Evolutionary conservation across 1,140 invertebrate species (phyloP).

Genomic region (Wiebesia pumilae): DNA sequence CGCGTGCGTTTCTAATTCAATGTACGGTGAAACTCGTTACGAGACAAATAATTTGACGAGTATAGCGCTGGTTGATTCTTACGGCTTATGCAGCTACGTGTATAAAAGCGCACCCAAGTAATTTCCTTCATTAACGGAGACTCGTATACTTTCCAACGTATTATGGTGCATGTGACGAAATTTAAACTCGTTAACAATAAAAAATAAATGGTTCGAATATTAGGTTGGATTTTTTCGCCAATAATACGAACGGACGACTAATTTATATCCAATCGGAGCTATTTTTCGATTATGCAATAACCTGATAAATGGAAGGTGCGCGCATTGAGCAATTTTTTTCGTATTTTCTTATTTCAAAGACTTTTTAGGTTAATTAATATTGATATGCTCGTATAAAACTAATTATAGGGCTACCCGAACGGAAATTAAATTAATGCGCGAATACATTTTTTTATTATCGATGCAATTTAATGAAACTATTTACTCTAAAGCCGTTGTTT

Average conservation of each 20-base stretch:
- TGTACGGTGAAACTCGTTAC: constrained; percentile 46
- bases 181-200: constrained; percentile 11
- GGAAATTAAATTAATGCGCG: constrained; percentile 17
- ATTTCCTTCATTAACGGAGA: constrained; percentile 30
- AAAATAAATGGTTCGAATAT: background rate
- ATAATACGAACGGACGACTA: background rate
- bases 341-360: background rate
- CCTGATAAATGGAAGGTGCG: background rate
- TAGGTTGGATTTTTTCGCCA: background rate
- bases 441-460: background rate
- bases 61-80: background rate
- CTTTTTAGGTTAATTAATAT: constrained; percentile 30
- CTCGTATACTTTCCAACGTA: constrained; percentile 17
- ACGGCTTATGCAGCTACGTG: background rate
- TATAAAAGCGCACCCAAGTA: background rate
- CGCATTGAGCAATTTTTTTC: background rate
- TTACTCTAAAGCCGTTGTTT: background rate
- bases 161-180: constrained; percentile 20
- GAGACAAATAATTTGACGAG: constrained; percentile 46
- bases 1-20: constrained; percentile 34
- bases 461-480: background rate
- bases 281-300: background rate
- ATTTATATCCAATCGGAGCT: background rate
- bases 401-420: constrained; percentile 5
- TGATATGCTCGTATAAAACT: constrained; percentile 25